Evolutionary conservation across 2,888 invertebrate species (phyloP).

Genomic region (Aspidapion aeneum): DNA sequence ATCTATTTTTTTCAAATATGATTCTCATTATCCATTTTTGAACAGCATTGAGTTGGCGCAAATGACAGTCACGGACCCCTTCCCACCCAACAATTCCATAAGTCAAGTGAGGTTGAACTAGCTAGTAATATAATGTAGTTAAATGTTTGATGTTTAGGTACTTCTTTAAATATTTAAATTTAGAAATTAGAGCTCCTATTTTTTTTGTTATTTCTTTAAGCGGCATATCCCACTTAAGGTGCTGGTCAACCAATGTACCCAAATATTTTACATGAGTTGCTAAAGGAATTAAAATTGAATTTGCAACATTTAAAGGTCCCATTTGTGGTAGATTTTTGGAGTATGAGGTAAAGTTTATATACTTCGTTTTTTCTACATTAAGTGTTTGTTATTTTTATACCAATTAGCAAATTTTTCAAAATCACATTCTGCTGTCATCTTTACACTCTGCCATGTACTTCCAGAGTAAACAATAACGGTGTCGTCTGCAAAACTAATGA

Average conservation of each 20-base stretch:
- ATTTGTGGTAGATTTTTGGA: neutral
- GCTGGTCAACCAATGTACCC: too few relatives aligned
- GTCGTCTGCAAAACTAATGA: neutral
- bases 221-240: too few relatives aligned
- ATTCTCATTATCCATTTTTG: too few relatives aligned
- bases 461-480: neutral
- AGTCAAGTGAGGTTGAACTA: neutral
- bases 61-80: neutral
- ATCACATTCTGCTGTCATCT: neutral
- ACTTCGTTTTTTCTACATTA: neutral
- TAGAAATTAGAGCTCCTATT: neutral
- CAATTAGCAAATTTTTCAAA: neutral
- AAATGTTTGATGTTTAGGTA: neutral
- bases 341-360: neutral
- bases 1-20: too few relatives aligned
- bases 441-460: neutral
- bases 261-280: too few relatives aligned
- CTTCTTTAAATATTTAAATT: neutral
- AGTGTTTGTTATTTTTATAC: neutral
- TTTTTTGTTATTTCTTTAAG: neutral
- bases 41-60: neutral
- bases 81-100: neutral
- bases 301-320: neutral
- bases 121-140: neutral
- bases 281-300: neutral